Conservation (phyloP, 1,140 invertebrate species). For the Periplaneta americana region DNA sequence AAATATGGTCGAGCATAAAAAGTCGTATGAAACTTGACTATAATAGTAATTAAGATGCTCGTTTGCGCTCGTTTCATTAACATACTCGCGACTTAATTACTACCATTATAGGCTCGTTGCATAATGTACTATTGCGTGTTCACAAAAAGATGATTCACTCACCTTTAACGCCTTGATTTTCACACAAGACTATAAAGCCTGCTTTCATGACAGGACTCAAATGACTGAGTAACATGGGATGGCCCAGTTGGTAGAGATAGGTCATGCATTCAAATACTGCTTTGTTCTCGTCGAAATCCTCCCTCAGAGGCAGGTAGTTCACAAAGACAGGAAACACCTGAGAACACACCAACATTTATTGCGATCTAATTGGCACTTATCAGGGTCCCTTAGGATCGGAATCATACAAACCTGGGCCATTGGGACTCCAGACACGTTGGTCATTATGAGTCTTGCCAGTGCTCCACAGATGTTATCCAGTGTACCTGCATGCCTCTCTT, state of each 20-base stretch:
- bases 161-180: slow-evolving; percentile 45
- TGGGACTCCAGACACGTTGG: slow-evolving; percentile 55
- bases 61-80: too few species aligned
- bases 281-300: slow-evolving; percentile 70
- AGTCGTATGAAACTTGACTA: too few species aligned
- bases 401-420: slow-evolving; percentile 48
- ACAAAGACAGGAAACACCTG: slow-evolving; percentile 68
- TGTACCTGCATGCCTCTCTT: slow-evolving; percentile 53
- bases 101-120: too few species aligned
- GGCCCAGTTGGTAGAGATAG: slow-evolving; percentile 51
- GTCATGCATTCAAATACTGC: slow-evolving; percentile 61
- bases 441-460: slow-evolving; percentile 63
- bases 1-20: too few species aligned
- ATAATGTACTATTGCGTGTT: background rate
- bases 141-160: background rate
- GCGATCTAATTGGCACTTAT: slow-evolving; percentile 18
- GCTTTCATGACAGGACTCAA: slow-evolving; percentile 48
- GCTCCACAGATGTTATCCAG: slow-evolving; percentile 76
- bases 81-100: too few species aligned
- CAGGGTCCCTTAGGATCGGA: background rate
- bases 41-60: too few species aligned
- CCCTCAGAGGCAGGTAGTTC: slow-evolving; percentile 61
- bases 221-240: slow-evolving; percentile 43
- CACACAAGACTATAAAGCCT: slow-evolving; percentile 44
- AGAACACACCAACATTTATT: too few species aligned